phyloP scores from a whole-genome alignment of 2,113 vertebrate genomes.

The Anthoscopus minutus region DNA sequence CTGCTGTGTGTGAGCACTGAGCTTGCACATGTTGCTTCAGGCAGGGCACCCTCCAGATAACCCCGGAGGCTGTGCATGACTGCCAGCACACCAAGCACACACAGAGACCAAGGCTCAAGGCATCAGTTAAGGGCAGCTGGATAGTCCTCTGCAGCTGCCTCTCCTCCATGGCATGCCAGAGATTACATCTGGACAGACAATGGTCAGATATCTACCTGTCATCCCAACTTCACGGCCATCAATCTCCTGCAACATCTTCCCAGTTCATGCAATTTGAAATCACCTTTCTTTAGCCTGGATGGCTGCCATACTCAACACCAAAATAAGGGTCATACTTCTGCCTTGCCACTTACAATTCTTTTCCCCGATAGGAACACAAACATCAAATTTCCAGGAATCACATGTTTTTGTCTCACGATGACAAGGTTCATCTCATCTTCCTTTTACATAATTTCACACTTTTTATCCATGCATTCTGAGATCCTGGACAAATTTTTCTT shows the following conservation, averaged over 20 bases:
- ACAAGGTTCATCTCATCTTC: neutral
- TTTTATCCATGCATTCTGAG: neutral
- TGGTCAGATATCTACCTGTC: neutral
- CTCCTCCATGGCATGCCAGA: neutral
- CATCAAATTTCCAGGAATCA: neutral
- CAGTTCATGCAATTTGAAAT: neutral
- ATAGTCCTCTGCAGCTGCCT: neutral
- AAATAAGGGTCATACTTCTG: neutral
- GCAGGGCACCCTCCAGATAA: neutral
- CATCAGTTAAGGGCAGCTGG: neutral
- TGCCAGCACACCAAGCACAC: accelerated
- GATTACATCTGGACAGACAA: neutral
- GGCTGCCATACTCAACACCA: neutral
- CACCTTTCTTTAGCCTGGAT: neutral
- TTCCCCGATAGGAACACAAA: neutral
- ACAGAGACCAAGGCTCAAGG: too few relatives aligned
- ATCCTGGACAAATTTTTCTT: neutral
- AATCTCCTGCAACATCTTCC: neutral
- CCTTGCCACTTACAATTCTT: neutral
- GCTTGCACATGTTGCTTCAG: neutral
- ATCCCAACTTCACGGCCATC: neutral
- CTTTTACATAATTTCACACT: neutral
- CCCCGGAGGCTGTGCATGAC: accelerated
- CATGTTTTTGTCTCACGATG: neutral
- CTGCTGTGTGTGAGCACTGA: neutral